Percentiles rank a stretch among this genome's conserved stretches.
Conservation (phyloP, 64 coral and sea anemone species). For the Montipora capricornis region DNA sequence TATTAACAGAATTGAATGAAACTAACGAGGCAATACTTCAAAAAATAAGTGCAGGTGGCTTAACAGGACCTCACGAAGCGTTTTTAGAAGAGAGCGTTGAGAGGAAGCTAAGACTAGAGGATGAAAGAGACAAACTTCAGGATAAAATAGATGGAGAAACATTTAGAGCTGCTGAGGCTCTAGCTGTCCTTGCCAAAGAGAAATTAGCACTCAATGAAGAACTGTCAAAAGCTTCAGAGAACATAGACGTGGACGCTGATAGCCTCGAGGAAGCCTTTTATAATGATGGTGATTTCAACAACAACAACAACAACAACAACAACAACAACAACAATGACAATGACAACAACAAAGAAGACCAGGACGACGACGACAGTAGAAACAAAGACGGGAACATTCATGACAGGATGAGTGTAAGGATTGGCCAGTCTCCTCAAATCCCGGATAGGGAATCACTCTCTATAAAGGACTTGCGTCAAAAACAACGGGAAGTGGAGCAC, state of each 20-base stretch:
- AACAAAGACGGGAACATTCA: background rate
- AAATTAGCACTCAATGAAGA: slow-evolving; percentile 44
- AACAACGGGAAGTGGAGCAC: background rate
- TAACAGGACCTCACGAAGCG: slow-evolving; percentile 25
- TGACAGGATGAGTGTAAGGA: background rate
- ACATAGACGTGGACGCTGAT: slow-evolving; percentile 26
- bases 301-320: background rate
- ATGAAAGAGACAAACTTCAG: slow-evolving; percentile 21
- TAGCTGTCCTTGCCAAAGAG: slow-evolving; percentile 42
- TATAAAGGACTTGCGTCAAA: background rate
- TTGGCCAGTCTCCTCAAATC: background rate
- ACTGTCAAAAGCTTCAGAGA: background rate
- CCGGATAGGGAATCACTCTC: background rate
- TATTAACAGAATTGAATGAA: slow-evolving; percentile 12
- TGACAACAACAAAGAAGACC: too few relatives aligned
- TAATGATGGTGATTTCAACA: background rate
- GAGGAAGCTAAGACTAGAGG: slow-evolving; percentile 59
- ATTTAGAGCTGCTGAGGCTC: slow-evolving; percentile 22
- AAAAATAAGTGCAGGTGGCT: background rate
- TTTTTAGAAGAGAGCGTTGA: slow-evolving; percentile 34
- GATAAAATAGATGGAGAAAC: slow-evolving; percentile 59
- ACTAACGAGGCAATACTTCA: slow-evolving; percentile 29
- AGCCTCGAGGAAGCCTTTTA: background rate
- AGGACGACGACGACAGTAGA: too few relatives aligned
- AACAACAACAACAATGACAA: background rate